phyloP scores from a whole-genome alignment of 2,113 vertebrate genomes.

The Atractosteus spatula region DNA sequence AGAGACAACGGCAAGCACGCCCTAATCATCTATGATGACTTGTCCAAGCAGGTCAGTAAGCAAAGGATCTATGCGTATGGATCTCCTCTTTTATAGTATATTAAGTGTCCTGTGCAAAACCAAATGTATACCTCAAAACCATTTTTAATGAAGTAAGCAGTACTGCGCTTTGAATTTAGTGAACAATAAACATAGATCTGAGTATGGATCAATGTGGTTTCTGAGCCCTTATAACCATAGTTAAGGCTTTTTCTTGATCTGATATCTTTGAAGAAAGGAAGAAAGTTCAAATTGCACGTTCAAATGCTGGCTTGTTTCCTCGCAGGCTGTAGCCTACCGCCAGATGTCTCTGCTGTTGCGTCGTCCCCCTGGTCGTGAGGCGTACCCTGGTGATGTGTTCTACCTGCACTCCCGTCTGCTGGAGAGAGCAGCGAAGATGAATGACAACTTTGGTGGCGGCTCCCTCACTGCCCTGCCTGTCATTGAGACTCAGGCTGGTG shows the following conservation, averaged over 20 bases:
- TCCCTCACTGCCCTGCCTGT: conserved; percentile 95
- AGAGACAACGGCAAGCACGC: conserved; percentile 96
- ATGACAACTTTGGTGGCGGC: conserved; percentile 90
- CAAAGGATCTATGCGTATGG: too few relatives aligned
- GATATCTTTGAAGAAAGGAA: neutral
- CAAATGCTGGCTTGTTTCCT: neutral
- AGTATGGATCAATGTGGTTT: too few relatives aligned
- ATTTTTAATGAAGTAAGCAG: too few relatives aligned
- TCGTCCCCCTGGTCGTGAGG: conserved; percentile 92
- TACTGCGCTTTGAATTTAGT: too few relatives aligned
- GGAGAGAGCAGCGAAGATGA: conserved; percentile 98
- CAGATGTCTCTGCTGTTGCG: conserved; percentile 98
- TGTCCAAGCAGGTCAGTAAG: conserved; percentile 89
- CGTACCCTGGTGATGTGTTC: conserved; percentile 96
- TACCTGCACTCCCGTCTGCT: conserved; percentile 96
- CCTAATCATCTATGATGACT: conserved; percentile 96
- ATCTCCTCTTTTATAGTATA: too few relatives aligned
- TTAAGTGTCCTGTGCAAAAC: too few relatives aligned
- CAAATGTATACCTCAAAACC: too few relatives aligned
- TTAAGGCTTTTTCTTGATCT: neutral
- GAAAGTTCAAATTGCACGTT: too few relatives aligned
- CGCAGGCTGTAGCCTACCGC: conserved; percentile 92
- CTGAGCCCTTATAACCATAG: neutral
- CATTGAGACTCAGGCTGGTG: conserved; percentile 97
- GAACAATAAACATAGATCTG: too few relatives aligned